Conservation (phyloP, 1,140 invertebrate genomes). For the Lepidurus arcticus region DNA sequence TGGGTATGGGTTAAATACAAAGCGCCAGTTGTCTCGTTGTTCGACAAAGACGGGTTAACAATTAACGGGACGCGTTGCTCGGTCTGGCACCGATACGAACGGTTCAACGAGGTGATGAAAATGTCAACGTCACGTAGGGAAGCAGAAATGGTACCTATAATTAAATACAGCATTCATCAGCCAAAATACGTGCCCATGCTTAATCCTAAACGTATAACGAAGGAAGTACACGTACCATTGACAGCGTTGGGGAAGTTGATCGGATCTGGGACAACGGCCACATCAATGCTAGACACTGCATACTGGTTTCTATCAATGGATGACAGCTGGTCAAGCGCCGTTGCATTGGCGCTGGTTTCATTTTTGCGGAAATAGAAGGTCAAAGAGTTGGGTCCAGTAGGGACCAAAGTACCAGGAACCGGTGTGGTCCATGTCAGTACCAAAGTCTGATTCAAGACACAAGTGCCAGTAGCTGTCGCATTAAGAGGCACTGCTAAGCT, state of each 20-base stretch:
- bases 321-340: background rate
- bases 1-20: slow-evolving; percentile 2
- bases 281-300: background rate
- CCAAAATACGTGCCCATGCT: background rate
- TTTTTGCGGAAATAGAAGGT: slow-evolving; percentile 25
- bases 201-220: background rate
- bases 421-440: slow-evolving; percentile 25
- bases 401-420: background rate
- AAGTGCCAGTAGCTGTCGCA: slow-evolving; percentile 29
- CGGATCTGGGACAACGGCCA: background rate
- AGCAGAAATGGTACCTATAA: background rate
- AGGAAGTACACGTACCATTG: background rate
- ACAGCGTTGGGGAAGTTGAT: slow-evolving; percentile 23
- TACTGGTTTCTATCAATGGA: background rate
- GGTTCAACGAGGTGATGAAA: slow-evolving; percentile 25
- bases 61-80: slow-evolving; percentile 26
- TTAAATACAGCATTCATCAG: background rate
- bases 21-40: slow-evolving; percentile 13
- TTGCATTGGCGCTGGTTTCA: slow-evolving; percentile 26
- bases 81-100: slow-evolving; percentile 20
- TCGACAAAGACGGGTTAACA: background rate
- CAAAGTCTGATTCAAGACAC: slow-evolving; percentile 24
- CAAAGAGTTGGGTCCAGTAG: slow-evolving; percentile 22
- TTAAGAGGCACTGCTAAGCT: slow-evolving; percentile 22
- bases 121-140: background rate